Conservation (phyloP, 2,113 vertebrate genomes). For the Micronycteris hirsuta region DNA sequence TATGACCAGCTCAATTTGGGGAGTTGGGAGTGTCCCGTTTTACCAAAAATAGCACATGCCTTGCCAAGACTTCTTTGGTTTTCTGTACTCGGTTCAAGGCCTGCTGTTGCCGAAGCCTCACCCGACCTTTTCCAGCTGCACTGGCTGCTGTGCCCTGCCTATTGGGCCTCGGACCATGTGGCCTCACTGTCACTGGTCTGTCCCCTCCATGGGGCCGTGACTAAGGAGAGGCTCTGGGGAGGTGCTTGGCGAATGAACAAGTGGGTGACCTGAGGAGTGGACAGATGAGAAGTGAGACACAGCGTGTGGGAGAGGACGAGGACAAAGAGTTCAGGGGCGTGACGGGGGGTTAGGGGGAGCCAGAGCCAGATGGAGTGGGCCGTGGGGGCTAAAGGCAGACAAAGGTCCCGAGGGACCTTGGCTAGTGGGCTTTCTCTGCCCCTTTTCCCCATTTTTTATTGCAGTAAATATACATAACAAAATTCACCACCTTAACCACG, state of each 20-base stretch:
- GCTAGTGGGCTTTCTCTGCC: neutral
- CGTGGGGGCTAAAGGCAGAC: neutral
- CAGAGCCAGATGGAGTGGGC: neutral
- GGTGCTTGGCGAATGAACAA: neutral
- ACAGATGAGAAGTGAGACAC: neutral
- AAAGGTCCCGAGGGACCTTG: neutral
- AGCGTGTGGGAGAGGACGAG: neutral
- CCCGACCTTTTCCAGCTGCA: neutral
- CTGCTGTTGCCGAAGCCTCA: rapidly evolving
- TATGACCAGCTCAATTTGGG: neutral
- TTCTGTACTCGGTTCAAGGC: neutral
- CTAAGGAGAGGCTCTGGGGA: neutral
- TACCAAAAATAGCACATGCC: neutral
- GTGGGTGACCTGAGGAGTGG: neutral
- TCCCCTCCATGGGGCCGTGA: neutral
- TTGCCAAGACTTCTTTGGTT: neutral
- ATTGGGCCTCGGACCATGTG: rapidly evolving
- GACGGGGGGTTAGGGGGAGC: rapidly evolving
- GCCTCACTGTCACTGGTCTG: neutral
- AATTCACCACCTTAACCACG: neutral
- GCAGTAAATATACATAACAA: neutral
- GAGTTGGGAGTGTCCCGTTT: neutral
- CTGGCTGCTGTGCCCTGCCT: rapidly evolving
- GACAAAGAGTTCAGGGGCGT: neutral
- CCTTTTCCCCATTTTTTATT: neutral